Conservation (phyloP, 2,797 vertebrate species). For the Trichosurus vulpecula region DNA sequence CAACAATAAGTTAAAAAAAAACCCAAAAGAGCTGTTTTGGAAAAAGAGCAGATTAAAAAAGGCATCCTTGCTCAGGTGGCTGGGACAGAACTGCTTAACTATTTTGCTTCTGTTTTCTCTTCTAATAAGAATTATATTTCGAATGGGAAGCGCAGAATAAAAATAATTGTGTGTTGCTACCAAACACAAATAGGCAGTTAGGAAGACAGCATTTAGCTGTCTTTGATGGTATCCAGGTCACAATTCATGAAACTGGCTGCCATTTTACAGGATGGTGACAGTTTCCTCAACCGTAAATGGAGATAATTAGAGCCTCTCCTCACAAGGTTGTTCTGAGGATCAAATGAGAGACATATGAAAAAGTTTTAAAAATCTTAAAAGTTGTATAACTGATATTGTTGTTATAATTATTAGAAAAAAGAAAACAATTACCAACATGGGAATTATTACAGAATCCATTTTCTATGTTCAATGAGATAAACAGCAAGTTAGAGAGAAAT, state of each 20-base stretch:
- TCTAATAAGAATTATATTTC: background rate
- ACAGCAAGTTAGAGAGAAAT: background rate
- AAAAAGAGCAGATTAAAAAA: background rate
- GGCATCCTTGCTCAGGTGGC: background rate
- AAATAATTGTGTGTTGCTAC: background rate
- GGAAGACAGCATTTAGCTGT: background rate
- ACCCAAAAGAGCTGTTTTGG: background rate
- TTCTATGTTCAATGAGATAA: background rate
- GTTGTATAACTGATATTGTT: background rate
- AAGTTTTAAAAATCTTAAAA: background rate
- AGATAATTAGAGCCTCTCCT: background rate
- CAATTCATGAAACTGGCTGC: background rate
- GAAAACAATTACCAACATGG: background rate
- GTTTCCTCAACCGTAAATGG: background rate
- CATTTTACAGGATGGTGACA: background rate
- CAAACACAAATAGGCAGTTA: background rate
- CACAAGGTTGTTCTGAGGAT: background rate
- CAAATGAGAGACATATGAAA: background rate
- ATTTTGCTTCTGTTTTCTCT: background rate
- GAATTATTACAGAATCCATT: background rate
- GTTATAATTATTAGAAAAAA: background rate
- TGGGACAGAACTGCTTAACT: background rate
- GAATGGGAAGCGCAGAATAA: background rate
- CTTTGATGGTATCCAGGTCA: background rate
- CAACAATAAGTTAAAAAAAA: background rate